A percentile compares a stretch with the other conserved stretches of the same genome.
phyloP scores from a whole-genome alignment of 2,797 vertebrate species.

The Sorex maritimensis region DNA sequence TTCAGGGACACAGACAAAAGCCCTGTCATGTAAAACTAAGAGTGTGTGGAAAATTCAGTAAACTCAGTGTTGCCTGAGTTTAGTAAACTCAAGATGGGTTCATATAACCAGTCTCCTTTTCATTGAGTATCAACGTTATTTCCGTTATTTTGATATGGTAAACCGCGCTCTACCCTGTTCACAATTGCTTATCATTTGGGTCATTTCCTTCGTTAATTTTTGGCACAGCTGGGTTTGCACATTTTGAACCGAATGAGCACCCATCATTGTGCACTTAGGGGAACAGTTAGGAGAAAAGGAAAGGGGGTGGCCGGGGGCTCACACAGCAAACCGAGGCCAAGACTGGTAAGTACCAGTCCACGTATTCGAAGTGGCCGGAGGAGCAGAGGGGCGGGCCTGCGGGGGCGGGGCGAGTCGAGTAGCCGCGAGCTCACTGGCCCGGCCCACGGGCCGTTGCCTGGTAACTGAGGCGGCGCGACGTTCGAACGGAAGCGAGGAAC shows the following conservation, averaged over 20 bases:
- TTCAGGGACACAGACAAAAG: slow-evolving; percentile 2
- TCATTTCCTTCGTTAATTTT: slow-evolving; percentile 55
- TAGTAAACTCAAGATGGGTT: neutral
- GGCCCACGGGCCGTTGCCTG: neutral
- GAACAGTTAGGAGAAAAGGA: neutral
- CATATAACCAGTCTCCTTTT: neutral
- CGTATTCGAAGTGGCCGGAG: neutral
- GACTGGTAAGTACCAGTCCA: neutral
- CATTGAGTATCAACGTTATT: neutral
- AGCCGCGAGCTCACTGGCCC: rapidly evolving
- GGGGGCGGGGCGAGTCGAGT: rapidly evolving
- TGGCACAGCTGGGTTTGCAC: neutral
- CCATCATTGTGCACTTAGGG: neutral
- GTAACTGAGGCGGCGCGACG: slow-evolving; percentile 79
- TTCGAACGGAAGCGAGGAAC: slow-evolving; percentile 85
- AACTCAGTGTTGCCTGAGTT: neutral
- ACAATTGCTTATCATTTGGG: neutral
- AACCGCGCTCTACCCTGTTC: neutral
- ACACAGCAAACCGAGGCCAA: neutral
- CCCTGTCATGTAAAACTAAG: neutral
- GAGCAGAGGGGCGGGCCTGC: rapidly evolving
- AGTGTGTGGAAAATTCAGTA: neutral
- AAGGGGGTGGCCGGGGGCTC: neutral
- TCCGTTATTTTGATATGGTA: neutral
- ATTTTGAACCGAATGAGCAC: neutral